Evolutionary conservation across 2,888 invertebrate species (phyloP).

Genomic region (Acleris sparsana): DNA sequence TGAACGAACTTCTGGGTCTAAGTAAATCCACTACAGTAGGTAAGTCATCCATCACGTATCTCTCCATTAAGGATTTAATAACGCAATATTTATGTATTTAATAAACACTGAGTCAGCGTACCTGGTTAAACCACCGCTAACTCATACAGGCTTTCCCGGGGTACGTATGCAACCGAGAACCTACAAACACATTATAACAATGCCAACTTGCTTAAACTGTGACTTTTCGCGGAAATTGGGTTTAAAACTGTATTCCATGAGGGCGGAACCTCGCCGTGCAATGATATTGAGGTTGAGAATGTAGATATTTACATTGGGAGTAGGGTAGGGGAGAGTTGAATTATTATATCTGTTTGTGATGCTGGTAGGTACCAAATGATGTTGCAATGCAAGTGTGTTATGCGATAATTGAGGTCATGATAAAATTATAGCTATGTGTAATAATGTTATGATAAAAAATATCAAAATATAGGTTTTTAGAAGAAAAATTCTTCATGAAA

Average conservation of each 20-base stretch:
- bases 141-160: slow-evolving; percentile 8
- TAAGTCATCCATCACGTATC: too few species aligned
- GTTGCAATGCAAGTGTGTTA: too few species aligned
- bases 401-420: too few species aligned
- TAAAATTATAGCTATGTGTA: too few species aligned
- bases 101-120: slow-evolving; percentile 4
- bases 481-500: too few species aligned
- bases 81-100: slow-evolving; percentile 8
- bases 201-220: slow-evolving; percentile 30
- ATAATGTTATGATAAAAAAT: too few species aligned
- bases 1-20: too few species aligned
- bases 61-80: background rate
- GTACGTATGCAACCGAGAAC: slow-evolving; percentile 25
- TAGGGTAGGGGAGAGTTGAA: too few species aligned
- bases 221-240: slow-evolving; percentile 31
- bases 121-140: slow-evolving; percentile 7
- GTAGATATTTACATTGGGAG: too few species aligned
- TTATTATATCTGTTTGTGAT: too few species aligned
- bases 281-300: background rate
- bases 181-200: slow-evolving; percentile 32
- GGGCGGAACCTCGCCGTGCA: slow-evolving; percentile 4
- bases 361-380: too few species aligned
- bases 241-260: slow-evolving; percentile 21
- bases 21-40: background rate
- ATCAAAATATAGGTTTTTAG: too few species aligned